Percentiles rank a stretch among this genome's conserved stretches.
Evolutionary conservation across 92 coral and sea anemone genomes (phyloP).

Genomic region (Palythoa grandis): DNA sequence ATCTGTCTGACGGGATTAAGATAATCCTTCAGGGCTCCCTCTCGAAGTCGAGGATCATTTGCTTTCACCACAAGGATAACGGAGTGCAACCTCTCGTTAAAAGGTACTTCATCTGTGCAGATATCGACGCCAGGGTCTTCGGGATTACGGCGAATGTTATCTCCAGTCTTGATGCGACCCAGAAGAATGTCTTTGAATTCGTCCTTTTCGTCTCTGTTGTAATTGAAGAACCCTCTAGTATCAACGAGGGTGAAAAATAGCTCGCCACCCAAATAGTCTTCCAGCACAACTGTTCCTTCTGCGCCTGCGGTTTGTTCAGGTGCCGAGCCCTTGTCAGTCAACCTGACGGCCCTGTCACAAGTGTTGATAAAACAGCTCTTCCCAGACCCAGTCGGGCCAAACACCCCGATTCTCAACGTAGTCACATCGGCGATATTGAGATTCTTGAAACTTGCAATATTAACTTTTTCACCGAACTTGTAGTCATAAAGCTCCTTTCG

Average conservation of each 20-base stretch:
- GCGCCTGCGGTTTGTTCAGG: constrained; percentile 63
- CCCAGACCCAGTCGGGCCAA: constrained; percentile 77
- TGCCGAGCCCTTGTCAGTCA: constrained; percentile 64
- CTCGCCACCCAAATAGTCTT: constrained; percentile 55
- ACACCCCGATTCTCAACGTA: constrained; percentile 64
- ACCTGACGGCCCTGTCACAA: constrained; percentile 59
- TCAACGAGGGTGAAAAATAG: constrained; percentile 57
- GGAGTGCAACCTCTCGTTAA: constrained; percentile 46
- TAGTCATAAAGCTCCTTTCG: constrained; percentile 51
- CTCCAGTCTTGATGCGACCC: constrained; percentile 66
- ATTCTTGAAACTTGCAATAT: constrained; percentile 25
- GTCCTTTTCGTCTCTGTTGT: constrained; percentile 55
- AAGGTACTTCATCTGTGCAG: constrained; percentile 41
- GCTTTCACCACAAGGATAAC: constrained; percentile 65
- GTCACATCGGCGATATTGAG: constrained; percentile 37
- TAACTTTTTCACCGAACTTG: constrained; percentile 56
- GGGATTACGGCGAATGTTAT: constrained; percentile 49
- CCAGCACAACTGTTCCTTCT: constrained; percentile 69
- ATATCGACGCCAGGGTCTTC: constrained; percentile 30
- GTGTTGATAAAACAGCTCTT: constrained; percentile 77
- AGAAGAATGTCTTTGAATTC: constrained; percentile 65
- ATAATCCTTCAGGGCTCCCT: constrained; percentile 41
- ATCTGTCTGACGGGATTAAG: constrained; percentile 57
- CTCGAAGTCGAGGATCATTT: constrained; percentile 47
- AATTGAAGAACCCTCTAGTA: constrained; percentile 68